A percentile compares a stretch with the other conserved stretches of the same genome.
phyloP scores from a whole-genome alignment of 2,113 vertebrate genomes.

The Vidua macroura region DNA sequence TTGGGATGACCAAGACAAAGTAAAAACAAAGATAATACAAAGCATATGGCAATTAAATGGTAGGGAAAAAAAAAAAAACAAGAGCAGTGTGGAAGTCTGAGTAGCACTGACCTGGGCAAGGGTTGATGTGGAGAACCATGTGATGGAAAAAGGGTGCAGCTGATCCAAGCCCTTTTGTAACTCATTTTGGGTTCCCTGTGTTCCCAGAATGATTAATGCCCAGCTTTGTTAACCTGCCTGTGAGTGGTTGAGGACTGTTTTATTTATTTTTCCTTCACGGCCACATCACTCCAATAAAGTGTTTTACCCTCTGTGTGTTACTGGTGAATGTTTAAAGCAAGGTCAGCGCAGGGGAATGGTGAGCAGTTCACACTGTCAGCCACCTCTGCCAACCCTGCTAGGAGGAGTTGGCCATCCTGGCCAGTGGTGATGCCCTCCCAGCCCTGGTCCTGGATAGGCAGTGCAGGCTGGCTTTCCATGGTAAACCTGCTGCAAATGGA shows the following conservation, averaged over 20 bases:
- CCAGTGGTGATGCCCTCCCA: not conserved
- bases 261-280: not conserved
- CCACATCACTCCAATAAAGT: not conserved
- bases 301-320: not conserved
- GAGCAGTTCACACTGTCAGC: not conserved
- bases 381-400: fast-evolving
- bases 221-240: not conserved
- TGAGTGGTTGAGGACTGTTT: not conserved
- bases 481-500: not conserved
- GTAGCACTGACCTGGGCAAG: not conserved
- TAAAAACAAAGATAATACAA: constrained; percentile 9
- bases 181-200: not conserved
- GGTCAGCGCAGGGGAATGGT: not conserved
- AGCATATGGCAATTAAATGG: constrained; percentile 3
- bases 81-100: not conserved
- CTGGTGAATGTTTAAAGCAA: not conserved
- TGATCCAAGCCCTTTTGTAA: not conserved
- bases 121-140: fast-evolving
- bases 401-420: not conserved
- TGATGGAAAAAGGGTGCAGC: not conserved
- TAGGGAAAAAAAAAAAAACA: not conserved
- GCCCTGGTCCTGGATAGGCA: not conserved
- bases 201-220: not conserved
- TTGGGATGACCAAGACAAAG: not conserved
- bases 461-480: not conserved